Conservation (phyloP, 2,888 invertebrate genomes). For the Allacma fusca region DNA sequence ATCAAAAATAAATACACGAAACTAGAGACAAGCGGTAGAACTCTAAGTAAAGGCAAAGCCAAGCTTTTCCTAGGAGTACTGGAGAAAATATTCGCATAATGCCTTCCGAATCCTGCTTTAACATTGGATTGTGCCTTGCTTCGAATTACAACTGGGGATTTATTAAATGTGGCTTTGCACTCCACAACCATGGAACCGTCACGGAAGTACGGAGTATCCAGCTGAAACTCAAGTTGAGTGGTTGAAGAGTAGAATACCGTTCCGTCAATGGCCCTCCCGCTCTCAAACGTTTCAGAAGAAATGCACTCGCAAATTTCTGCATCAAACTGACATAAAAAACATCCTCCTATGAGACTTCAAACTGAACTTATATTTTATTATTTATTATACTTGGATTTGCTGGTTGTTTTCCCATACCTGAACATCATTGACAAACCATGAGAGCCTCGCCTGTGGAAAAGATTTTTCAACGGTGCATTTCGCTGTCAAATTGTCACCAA, state of each 20-base stretch:
- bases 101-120: slow-evolving; percentile 56
- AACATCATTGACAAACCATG: slow-evolving; percentile 58
- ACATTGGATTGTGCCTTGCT: slow-evolving; percentile 53
- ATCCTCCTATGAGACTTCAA: too few relatives aligned
- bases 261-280: slow-evolving; percentile 57
- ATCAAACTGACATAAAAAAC: slow-evolving; percentile 52
- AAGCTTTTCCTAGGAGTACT: too few relatives aligned
- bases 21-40: too few relatives aligned
- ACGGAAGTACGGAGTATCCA: slow-evolving; percentile 56
- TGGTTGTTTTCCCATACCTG: too few relatives aligned
- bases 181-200: slow-evolving; percentile 55
- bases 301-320: slow-evolving; percentile 53
- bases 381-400: too few relatives aligned
- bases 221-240: slow-evolving; percentile 53
- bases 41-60: too few relatives aligned
- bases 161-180: slow-evolving; percentile 54
- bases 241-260: slow-evolving; percentile 53
- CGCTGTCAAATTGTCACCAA: slow-evolving; percentile 59
- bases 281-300: slow-evolving; percentile 46
- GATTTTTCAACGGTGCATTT: slow-evolving; percentile 55
- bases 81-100: slow-evolving; percentile 45
- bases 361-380: too few relatives aligned
- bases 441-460: slow-evolving; percentile 55
- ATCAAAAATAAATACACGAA: too few relatives aligned
- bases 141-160: slow-evolving; percentile 51